Percentiles rank a stretch among this genome's conserved stretches.
These are phyloP conservation scores for Trichosurus vulpecula DNA, from an alignment of 2,797 vertebrate species.

Conservation along the genomic window DNA sequence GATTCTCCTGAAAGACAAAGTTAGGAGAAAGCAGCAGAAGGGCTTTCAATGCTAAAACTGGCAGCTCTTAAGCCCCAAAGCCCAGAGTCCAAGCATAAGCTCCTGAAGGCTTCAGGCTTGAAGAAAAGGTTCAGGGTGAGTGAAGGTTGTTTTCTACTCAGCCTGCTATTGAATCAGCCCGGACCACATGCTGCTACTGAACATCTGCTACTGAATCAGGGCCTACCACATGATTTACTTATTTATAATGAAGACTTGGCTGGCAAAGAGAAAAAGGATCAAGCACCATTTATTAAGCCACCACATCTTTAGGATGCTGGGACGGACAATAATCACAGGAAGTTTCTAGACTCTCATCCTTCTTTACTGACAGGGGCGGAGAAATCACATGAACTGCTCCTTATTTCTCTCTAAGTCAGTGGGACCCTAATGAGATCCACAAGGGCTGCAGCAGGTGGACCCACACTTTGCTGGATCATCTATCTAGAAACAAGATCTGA, in stretches of 20 bases:
- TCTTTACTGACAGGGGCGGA: slow-evolving; percentile 61
- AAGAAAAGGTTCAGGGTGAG: slow-evolving; percentile 31
- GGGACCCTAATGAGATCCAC: slow-evolving; percentile 78
- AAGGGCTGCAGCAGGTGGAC: slow-evolving; percentile 75
- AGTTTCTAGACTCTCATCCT: slow-evolving; percentile 66
- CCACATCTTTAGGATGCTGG: slow-evolving; percentile 57
- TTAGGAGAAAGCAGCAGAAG: slow-evolving; percentile 46
- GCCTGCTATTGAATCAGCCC: slow-evolving; percentile 55
- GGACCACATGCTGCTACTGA: background rate
- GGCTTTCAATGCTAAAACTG: slow-evolving; percentile 41
- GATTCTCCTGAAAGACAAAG: slow-evolving; percentile 50
- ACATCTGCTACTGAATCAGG: background rate
- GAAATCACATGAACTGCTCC: slow-evolving; percentile 62
- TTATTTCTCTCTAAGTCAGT: slow-evolving; percentile 66
- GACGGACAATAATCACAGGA: slow-evolving; percentile 66
- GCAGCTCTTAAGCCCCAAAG: slow-evolving; percentile 48
- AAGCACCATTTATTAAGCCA: slow-evolving; percentile 68
- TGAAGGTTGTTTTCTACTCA: slow-evolving; percentile 47
- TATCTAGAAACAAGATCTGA: slow-evolving; percentile 63
- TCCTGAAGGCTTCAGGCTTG: slow-evolving; percentile 40
- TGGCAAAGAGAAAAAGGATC: slow-evolving; percentile 67
- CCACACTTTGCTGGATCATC: slow-evolving; percentile 70
- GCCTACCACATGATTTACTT: slow-evolving; percentile 26
- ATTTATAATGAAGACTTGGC: slow-evolving; percentile 70
- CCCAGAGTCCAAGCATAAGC: slow-evolving; percentile 23